Evolutionary conservation across 2,797 vertebrate genomes (phyloP).

Genomic region (Oreochromis mossambicus): DNA sequence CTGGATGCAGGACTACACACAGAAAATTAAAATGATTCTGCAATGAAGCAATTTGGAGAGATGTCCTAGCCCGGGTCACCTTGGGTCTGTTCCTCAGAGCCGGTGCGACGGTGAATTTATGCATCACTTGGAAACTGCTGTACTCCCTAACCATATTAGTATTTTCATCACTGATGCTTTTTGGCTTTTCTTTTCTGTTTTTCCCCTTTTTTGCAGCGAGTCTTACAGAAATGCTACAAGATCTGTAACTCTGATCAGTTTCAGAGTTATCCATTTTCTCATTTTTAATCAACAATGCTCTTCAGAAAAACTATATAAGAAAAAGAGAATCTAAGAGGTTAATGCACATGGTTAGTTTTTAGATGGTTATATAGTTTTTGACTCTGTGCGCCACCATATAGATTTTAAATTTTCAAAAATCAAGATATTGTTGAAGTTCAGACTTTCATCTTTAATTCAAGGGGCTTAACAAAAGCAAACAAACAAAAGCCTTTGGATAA

Average conservation of each 20-base stretch:
- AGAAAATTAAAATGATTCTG: constrained; percentile 73
- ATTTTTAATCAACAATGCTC: neutral
- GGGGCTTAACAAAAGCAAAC: neutral
- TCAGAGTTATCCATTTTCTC: neutral
- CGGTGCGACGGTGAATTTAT: constrained; percentile 41
- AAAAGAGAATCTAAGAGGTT: neutral
- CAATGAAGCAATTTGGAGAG: constrained; percentile 68
- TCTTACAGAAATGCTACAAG: neutral
- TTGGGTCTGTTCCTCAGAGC: constrained; percentile 51
- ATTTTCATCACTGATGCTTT: constrained; percentile 31
- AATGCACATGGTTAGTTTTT: neutral
- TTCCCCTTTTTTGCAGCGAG: neutral
- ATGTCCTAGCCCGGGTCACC: constrained; percentile 64
- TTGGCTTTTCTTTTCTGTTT: neutral
- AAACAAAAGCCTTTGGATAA: neutral
- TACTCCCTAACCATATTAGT: constrained; percentile 25
- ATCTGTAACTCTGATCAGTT: neutral
- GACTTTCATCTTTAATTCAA: neutral
- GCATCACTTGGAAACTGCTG: constrained; percentile 35
- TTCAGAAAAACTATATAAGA: neutral
- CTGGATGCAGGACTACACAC: constrained; percentile 43
- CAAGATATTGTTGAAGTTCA: neutral
- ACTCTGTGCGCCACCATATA: neutral
- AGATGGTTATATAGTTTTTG: neutral
- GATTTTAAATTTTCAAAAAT: neutral